Evolutionary conservation across 2,113 vertebrate species (phyloP).

Genomic region (Eulemur rufifrons): DNA sequence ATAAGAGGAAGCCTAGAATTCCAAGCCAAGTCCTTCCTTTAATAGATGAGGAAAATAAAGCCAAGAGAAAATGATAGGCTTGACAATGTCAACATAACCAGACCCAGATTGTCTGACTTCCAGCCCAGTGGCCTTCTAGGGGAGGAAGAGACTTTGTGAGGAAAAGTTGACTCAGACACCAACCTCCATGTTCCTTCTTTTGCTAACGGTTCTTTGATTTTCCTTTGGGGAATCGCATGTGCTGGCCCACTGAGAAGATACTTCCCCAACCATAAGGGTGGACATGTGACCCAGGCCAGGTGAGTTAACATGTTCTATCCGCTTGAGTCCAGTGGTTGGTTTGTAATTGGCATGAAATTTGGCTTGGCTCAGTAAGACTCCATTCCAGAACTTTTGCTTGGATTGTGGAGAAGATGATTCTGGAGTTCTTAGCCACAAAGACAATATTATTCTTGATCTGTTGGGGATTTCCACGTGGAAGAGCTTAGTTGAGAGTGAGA

Average conservation of each 20-base stretch:
- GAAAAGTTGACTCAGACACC: conserved; percentile 28
- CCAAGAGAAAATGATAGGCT: conserved; percentile 44
- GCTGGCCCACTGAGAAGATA: background rate
- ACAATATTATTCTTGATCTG: background rate
- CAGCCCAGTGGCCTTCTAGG: background rate
- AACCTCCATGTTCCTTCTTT: background rate
- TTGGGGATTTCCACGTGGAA: background rate
- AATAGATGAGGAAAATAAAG: conserved; percentile 30
- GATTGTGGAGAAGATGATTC: background rate
- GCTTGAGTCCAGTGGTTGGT: background rate
- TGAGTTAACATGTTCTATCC: background rate
- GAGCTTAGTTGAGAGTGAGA: background rate
- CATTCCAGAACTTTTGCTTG: conserved; percentile 5
- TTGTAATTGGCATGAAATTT: background rate
- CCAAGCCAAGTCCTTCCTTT: conserved; percentile 1
- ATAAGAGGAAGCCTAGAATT: conserved; percentile 41
- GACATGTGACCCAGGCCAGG: background rate
- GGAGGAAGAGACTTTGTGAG: background rate
- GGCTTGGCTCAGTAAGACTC: background rate
- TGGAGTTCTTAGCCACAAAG: background rate
- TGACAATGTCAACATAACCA: conserved; percentile 53
- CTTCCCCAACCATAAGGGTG: background rate
- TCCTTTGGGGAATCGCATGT: background rate
- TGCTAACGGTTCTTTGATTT: conserved; percentile 14
- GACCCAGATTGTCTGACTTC: conserved; percentile 2